Conservation (phyloP, 2,113 vertebrate species). For the Holacanthus passer region DNA sequence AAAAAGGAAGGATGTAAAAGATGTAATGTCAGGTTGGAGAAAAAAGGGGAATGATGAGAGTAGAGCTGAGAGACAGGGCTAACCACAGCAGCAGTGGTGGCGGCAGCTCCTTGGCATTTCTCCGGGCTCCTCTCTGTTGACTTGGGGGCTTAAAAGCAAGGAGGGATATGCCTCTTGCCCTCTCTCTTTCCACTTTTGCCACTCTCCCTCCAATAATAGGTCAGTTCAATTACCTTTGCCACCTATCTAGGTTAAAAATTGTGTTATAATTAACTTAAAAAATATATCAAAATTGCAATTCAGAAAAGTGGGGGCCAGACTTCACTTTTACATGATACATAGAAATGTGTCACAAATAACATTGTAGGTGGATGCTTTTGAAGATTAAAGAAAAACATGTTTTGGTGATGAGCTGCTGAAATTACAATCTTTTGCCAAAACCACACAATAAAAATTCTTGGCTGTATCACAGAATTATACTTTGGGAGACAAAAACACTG, state of each 20-base stretch:
- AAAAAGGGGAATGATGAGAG: conserved; percentile 22
- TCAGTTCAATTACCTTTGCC: conserved; percentile 28
- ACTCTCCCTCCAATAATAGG: conserved; percentile 22
- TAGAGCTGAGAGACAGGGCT: conserved; percentile 9
- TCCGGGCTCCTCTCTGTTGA: conserved; percentile 23
- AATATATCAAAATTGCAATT: conserved; percentile 19
- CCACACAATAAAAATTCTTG: neutral
- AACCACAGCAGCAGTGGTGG: neutral
- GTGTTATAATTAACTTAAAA: neutral
- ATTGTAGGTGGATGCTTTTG: neutral
- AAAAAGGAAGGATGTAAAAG: neutral
- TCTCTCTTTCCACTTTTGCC: conserved; percentile 15
- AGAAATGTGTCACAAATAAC: neutral
- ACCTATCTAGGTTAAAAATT: neutral
- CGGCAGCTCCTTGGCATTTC: conserved; percentile 39
- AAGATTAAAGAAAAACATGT: neutral
- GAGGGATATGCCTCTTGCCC: conserved; percentile 17
- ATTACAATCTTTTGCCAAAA: neutral
- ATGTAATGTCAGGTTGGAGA: conserved; percentile 19
- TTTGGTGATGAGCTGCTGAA: neutral
- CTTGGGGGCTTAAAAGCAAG: conserved; percentile 36
- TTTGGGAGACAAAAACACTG: neutral
- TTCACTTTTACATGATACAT: neutral
- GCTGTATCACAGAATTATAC: neutral
- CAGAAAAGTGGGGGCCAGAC: neutral